Evolutionary conservation across 92 coral and sea anemone species (phyloP), one percentile per base, ranked within the genome.

Genomic region (Paramuricea clavata): DNA sequence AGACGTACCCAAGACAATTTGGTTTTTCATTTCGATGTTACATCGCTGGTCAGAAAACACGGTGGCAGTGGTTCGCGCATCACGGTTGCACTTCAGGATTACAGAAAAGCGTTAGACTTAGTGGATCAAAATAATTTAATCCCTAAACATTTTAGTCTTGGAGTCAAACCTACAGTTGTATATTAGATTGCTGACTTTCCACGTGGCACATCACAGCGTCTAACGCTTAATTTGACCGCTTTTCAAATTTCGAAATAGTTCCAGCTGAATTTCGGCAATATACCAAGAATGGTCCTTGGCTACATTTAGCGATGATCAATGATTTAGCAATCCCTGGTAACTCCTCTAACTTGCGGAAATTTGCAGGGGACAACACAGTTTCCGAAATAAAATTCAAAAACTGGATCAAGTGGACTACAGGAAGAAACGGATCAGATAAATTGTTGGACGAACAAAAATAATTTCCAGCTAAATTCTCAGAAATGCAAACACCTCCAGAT

Each of bases 151-250:
- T 28, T 31, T 31, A 56, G 85, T 61, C 75, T 80, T 5, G 74
- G 85, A 80, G 50, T 80, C 6, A 59, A 80, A 59, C 52, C 85
- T 50, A 34, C 79, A 26, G 71, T 54, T 12, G 54, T 88, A 30
- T 73, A 83, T 74, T 88, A 84, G 91, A 50, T 71, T 19, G 72
- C 74, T 36, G 87, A 87, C 50, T 81, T 80, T 70, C 49, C 81
- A 54, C 75, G 78, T 31, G 57, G 31, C 69, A 83, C 28, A 83
- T 70, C n/a, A 10, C 81, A 83, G 26, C 42, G 42, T 36, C 4
- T 36, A 2, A 36, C 3, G 42, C 42, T 36, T 36, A 69, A 69
- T 39, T 21, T 35, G 28, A n/a, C n/a, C n/a, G n/a, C n/a, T n/a
- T n/a, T n/a, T n/a, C n/a, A n/a, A n/a, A n/a, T n/a, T n/a, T n/a